Evolutionary conservation across 2,888 invertebrate genomes (phyloP).

Genomic region (Syrista parreyssii): DNA sequence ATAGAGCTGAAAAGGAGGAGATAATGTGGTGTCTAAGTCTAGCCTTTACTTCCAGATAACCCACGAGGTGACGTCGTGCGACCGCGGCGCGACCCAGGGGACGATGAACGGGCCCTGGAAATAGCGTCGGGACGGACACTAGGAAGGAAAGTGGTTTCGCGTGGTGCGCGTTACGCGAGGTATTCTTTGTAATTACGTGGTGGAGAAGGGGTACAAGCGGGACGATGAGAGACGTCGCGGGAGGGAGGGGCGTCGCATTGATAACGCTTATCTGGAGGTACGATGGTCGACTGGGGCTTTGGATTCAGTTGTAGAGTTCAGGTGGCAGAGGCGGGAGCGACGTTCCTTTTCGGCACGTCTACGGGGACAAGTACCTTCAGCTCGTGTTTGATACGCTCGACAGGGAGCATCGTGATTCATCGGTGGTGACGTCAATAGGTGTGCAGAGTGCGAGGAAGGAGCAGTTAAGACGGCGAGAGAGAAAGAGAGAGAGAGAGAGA

Average conservation of each 20-base stretch:
- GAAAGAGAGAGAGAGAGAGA: slow-evolving; percentile 4
- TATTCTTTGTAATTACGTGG: slow-evolving; percentile 16
- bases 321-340: slow-evolving; percentile 20
- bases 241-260: slow-evolving; percentile 25
- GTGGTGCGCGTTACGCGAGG: slow-evolving; percentile 22
- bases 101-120: slow-evolving; percentile 41
- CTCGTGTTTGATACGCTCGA: no score
- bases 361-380: neutral
- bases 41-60: slow-evolving; percentile 31
- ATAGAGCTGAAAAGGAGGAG: no score
- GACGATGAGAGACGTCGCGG: slow-evolving; percentile 7
- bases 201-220: neutral
- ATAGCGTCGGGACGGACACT: slow-evolving; percentile 15
- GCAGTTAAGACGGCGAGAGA: neutral
- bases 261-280: slow-evolving; percentile 33
- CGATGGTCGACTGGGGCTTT: slow-evolving; percentile 20
- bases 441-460: slow-evolving; percentile 1
- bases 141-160: slow-evolving; percentile 11
- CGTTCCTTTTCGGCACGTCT: neutral
- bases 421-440: no score
- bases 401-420: no score
- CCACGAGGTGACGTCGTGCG: slow-evolving; percentile 30
- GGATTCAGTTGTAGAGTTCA: slow-evolving; percentile 27
- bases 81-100: slow-evolving; percentile 28
- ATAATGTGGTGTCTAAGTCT: neutral